Base-by-base conservation (phyloP, 2,888 invertebrate species). In the Morpho achilles region DNA sequence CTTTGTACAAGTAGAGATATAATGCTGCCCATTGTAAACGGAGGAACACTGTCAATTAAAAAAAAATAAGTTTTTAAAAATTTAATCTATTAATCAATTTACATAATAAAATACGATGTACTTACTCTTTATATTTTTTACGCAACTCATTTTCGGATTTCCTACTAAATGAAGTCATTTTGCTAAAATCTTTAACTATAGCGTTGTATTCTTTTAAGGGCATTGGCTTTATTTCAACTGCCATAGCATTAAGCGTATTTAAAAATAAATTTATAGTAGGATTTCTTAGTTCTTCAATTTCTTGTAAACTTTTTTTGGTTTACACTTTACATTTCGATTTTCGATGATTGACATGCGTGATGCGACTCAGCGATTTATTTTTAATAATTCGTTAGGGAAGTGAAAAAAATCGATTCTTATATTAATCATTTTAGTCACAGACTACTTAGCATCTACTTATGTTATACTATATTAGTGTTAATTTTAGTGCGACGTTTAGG, bases 1-100 rank as follows among this genome's bases (percentile, higher is more conserved):
- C 92, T 90, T 73, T 93, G 93, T 50, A 94, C 91, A 69, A 95
- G 92, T 49, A 93, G 85, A 39, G 93, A 92, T 59, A 95, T 77
- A 67, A 96, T 95, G 75, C 96, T 95, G 56, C 93, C 93, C 44
- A 96, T 71, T 0, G 95, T 94, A 54, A 91, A 80, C 49, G 89
- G 75, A 51, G 92, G 90, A 56, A 95, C 77, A 49, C 94, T 94
- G 39, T 46, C 40, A 55, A 23, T 43, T 32, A 9, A 49, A 8
- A 41, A 42, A 16, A 39, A 42, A 8, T 39, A 5, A 0, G 3
- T 32, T 32, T 32, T 32, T 2, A 7, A 32, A 40, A n/a, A 45
- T 23, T 1, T n/a, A 10, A n/a, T 8, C 8, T 47, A 23, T 47
- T 16, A 16, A 16, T 7, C 5, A 23, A 6, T 39, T 8, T 39